Base-by-base conservation (phyloP, 2,888 invertebrate species). In the Ophion obscuratus region DNA sequence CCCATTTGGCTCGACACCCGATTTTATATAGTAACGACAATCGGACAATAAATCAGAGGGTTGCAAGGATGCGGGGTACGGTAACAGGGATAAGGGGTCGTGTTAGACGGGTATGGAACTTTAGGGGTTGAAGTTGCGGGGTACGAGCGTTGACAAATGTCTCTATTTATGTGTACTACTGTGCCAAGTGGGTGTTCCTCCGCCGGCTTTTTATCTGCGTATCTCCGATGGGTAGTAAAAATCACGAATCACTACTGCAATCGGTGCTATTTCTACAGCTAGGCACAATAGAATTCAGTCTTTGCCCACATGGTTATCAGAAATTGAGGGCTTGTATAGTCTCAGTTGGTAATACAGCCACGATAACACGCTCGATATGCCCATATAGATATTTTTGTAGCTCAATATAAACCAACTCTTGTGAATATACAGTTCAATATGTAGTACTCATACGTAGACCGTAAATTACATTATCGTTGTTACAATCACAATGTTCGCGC, bases 11-110 rank as follows among this genome's bases (percentile, higher is more conserved):
- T 83, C 89, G 89, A 89, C 90, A 90, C 89, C 90, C 90, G 90
- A 91, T 91, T 91, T 91, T 89, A 89, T 87, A 83, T 83, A 89
- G 90, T 92, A 93, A 93, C 91, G 92, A 92, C 93, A 92, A 92
- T 93, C 90, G 91, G 87, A 91, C 89, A 87, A 93, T 93, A 93
- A 93, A 93, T 93, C 93, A 93, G 90, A 89, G 92, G 92, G 91
- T 90, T 88, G 85, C 75, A 66, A 75, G 87, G 83, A 64, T 78
- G 83, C 75, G 90, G 87, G 87, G 85, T 75, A 76, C 20, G 71
- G 76, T 40, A 68, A 59, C 61, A 77, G 75, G 68, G 78, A 75
- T 75, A 57, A 31, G 81, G 59, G 85, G 83, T 74, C 83, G 88
- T 87, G 53, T 62, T 78, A 57, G 83, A 70, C 40, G 87, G 85